Conservation (phyloP, 2,888 invertebrate species). For the Chrysotoxum bicinctum region DNA sequence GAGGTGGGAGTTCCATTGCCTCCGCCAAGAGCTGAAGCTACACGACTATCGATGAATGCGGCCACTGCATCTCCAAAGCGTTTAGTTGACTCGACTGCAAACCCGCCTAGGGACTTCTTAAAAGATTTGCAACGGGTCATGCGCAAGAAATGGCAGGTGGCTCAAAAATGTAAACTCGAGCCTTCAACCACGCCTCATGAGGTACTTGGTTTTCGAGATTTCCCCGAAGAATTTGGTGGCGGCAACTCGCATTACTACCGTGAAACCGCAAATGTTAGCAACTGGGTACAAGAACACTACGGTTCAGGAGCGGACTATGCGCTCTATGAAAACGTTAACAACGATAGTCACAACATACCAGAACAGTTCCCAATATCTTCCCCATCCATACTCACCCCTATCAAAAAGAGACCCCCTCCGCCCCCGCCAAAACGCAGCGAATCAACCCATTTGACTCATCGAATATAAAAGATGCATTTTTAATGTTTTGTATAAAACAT, state of each 20-base stretch:
- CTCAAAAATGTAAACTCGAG: slow-evolving; percentile 94
- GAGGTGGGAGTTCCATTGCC: slow-evolving; percentile 84
- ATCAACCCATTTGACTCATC: slow-evolving; percentile 89
- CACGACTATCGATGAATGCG: slow-evolving; percentile 86
- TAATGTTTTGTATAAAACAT: slow-evolving; percentile 2
- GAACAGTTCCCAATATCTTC: slow-evolving; percentile 65
- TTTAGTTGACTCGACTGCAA: slow-evolving; percentile 87
- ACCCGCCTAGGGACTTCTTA: slow-evolving; percentile 91
- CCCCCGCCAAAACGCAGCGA: slow-evolving; percentile 95
- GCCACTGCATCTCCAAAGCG: slow-evolving; percentile 86
- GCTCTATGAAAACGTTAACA: slow-evolving; percentile 89
- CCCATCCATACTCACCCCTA: slow-evolving; percentile 75
- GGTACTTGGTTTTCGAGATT: slow-evolving; percentile 94
- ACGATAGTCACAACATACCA: slow-evolving; percentile 70
- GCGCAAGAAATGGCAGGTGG: slow-evolving; percentile 96
- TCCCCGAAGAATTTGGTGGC: slow-evolving; percentile 83
- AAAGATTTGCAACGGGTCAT: slow-evolving; percentile 95
- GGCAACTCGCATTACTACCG: slow-evolving; percentile 79
- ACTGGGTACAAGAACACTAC: slow-evolving; percentile 95
- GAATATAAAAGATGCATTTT: slow-evolving; percentile 69
- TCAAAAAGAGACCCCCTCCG: slow-evolving; percentile 91
- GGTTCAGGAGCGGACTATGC: slow-evolving; percentile 82
- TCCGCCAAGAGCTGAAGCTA: slow-evolving; percentile 89
- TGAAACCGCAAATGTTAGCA: slow-evolving; percentile 89
- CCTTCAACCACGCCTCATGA: slow-evolving; percentile 94